Conservation (phyloP, 2,113 vertebrate species). For the Megaceryle torquata region DNA sequence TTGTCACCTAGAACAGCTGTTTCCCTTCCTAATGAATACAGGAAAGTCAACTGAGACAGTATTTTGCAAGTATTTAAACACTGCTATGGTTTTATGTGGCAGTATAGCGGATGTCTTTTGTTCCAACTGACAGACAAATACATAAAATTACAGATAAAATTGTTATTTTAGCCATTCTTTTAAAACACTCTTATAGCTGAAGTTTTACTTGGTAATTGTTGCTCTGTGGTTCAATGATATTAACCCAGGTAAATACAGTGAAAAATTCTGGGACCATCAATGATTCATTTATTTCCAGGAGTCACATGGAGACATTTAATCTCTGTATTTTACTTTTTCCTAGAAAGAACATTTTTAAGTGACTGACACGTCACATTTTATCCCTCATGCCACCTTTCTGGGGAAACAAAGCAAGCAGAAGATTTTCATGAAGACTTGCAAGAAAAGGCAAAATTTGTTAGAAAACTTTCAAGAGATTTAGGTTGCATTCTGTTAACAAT, state of each 20-base stretch:
- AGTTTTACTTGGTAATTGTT: neutral
- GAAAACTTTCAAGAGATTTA: neutral
- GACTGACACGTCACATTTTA: neutral
- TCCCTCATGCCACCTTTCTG: neutral
- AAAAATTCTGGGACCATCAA: neutral
- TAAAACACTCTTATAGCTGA: neutral
- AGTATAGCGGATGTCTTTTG: neutral
- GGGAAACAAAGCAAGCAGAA: neutral
- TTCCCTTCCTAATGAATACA: neutral
- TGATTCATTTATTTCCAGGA: neutral
- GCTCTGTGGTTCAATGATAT: neutral
- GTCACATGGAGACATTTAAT: neutral
- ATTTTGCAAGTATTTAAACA: neutral
- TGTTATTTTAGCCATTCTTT: neutral
- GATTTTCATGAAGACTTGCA: neutral
- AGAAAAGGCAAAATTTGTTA: neutral
- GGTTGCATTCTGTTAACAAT: neutral
- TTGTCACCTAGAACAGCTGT: neutral
- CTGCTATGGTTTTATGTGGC: neutral
- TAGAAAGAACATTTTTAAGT: neutral
- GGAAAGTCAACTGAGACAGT: neutral
- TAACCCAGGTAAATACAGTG: neutral
- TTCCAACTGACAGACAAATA: neutral
- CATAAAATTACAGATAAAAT: neutral
- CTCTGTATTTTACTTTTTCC: neutral